These are phyloP conservation scores for Spermophilus dauricus DNA, from an alignment of 2,113 vertebrate genomes.

Conservation along the genomic window DNA sequence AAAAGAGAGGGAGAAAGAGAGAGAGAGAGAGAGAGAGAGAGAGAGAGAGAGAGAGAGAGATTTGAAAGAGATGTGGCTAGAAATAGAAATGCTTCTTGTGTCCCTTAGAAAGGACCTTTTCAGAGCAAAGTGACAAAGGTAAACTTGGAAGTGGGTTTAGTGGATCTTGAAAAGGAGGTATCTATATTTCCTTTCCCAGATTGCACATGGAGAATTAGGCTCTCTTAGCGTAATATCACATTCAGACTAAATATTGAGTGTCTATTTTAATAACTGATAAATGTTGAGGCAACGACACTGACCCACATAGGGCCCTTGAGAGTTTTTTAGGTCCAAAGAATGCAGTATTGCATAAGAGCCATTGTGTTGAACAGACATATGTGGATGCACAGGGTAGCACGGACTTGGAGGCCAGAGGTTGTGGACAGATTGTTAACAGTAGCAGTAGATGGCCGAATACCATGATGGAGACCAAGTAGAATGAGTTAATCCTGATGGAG, in stretches of 20 bases:
- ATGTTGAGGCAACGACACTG: not conserved
- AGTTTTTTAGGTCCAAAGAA: not conserved
- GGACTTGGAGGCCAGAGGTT: not conserved
- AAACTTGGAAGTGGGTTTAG: not conserved
- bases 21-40: not conserved
- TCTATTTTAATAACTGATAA: not conserved
- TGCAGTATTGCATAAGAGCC: not conserved
- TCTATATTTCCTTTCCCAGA: not conserved
- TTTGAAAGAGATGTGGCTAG: not conserved
- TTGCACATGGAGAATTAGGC: not conserved
- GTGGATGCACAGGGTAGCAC: not conserved
- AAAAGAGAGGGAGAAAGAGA: not conserved
- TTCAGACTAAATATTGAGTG: not conserved
- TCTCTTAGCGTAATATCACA: not conserved
- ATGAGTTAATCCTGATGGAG: not conserved
- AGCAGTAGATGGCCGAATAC: not conserved
- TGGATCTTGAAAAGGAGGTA: not conserved
- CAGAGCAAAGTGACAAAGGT: not conserved
- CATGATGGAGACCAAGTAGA: not conserved
- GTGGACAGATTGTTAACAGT: not conserved
- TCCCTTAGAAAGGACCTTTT: not conserved
- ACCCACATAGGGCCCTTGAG: not conserved
- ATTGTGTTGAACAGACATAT: not conserved
- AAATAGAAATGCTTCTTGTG: not conserved
- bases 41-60: not conserved